Base-by-base conservation (phyloP, 2,797 vertebrate species). In the Pachyuromys duprasi region DNA sequence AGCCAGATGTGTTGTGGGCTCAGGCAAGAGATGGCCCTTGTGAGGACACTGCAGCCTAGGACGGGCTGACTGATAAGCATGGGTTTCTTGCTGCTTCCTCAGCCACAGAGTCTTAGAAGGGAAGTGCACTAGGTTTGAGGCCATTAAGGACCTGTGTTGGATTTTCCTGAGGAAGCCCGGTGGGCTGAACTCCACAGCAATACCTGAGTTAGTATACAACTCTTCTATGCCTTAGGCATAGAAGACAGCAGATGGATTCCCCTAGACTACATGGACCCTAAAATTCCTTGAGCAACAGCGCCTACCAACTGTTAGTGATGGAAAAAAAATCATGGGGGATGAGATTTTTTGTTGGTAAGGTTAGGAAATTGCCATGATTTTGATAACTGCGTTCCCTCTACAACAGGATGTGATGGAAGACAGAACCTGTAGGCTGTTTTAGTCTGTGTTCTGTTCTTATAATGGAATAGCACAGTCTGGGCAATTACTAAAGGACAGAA, bases 331-430 rank as follows among this genome's bases (percentile, higher is more conserved):
- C 49, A 60, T 90, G 65, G 14, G 17, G 13, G 3, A 22, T 65
- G 45, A 90, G 36, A 70, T 49, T 63, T 94, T 95, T 89, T 96
- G 24, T 72, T 92, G n/a, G 36, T 8, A 74, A 95, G 18, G 0
- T 76, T 92, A 86, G 55, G 62, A 90, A 78, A 72, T 55, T 42
- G 17, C 8, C 20, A 45, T 67, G 39, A 49, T 76, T 72, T 93
- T 42, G 90, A 63, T 84, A 89, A 91, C n/a, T 63, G 6, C 62
- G 11, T 67, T 91, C 55, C 55, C 33, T 93, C 65, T 90, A 31
- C 24, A 55, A 84, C 55, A 57, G 22, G 28, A 80, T n/a, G 31
- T 42, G 33, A 14, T 57, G 49, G 60, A 78, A 82, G 84, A 72
- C 69, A 53, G 8, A 86, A 65, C 42, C 53, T 90, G 42, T 75